Evolutionary conservation across 2,113 vertebrate species (phyloP).

Genomic region (Poicephalus gulielmi): DNA sequence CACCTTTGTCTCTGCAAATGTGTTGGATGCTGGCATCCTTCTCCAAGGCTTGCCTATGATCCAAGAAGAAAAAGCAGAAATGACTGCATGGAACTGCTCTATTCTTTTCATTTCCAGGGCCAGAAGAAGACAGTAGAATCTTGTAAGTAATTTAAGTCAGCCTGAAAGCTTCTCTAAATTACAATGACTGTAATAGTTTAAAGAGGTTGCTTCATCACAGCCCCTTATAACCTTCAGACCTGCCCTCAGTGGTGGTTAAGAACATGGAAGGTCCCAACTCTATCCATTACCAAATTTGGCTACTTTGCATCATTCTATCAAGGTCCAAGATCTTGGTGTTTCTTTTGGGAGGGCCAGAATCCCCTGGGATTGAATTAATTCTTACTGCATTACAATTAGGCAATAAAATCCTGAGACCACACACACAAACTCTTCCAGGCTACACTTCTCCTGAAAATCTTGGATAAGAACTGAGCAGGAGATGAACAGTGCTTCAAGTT

Average conservation of each 20-base stretch:
- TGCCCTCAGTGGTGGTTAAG: neutral
- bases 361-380: neutral
- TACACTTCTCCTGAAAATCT: neutral
- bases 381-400: conserved; percentile 3
- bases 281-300: conserved; percentile 16
- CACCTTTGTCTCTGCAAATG: neutral
- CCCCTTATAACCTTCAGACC: neutral
- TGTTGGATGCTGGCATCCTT: neutral
- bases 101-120: neutral
- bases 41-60: neutral
- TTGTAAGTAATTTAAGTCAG: neutral
- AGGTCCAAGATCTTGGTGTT: neutral
- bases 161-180: neutral
- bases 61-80: neutral
- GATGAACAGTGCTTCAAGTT: neutral
- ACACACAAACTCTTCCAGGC: conserved; percentile 31
- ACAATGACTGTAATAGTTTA: neutral
- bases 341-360: neutral
- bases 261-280: neutral
- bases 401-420: conserved; percentile 51
- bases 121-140: neutral
- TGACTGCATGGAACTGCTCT: neutral
- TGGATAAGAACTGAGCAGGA: neutral
- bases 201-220: neutral
- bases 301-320: conserved; percentile 6